Evolutionary conservation across 2,888 invertebrate species (phyloP).

Genomic region (Chrysomela aeneicollis): DNA sequence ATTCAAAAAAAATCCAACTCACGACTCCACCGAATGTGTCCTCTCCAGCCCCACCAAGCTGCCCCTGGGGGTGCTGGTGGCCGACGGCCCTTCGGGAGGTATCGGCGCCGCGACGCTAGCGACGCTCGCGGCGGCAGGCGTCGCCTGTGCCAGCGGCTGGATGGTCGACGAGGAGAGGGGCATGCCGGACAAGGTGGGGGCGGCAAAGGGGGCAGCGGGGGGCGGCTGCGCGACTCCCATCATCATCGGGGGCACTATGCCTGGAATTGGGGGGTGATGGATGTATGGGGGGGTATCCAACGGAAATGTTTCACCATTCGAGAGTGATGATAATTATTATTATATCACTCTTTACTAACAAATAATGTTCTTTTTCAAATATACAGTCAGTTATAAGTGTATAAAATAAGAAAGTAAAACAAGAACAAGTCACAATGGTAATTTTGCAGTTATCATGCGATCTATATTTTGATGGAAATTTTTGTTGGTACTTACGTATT

Average conservation of each 20-base stretch:
- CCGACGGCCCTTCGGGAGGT: too few relatives aligned
- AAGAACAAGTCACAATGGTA: too few relatives aligned
- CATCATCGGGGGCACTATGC: slow-evolving; percentile 66
- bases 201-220: slow-evolving; percentile 26
- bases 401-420: too few relatives aligned
- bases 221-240: too few relatives aligned
- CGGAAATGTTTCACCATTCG: neutral
- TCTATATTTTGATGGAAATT: too few relatives aligned
- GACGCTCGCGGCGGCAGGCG: neutral
- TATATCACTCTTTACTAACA: too few relatives aligned
- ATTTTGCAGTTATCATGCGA: too few relatives aligned
- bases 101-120: slow-evolving; percentile 27
- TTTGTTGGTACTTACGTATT: too few relatives aligned
- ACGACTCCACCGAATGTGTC: slow-evolving; percentile 59
- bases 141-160: slow-evolving; percentile 17
- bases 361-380: too few relatives aligned
- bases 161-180: slow-evolving; percentile 28
- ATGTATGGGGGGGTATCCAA: too few relatives aligned
- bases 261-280: slow-evolving; percentile 57
- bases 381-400: too few relatives aligned
- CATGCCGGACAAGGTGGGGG: slow-evolving; percentile 23
- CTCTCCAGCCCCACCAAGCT: slow-evolving; percentile 60
- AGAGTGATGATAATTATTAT: too few relatives aligned
- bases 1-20: slow-evolving; percentile 40
- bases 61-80: slow-evolving; percentile 58